phyloP scores from a whole-genome alignment of 2,113 vertebrate species.

The Aythya baeri region DNA sequence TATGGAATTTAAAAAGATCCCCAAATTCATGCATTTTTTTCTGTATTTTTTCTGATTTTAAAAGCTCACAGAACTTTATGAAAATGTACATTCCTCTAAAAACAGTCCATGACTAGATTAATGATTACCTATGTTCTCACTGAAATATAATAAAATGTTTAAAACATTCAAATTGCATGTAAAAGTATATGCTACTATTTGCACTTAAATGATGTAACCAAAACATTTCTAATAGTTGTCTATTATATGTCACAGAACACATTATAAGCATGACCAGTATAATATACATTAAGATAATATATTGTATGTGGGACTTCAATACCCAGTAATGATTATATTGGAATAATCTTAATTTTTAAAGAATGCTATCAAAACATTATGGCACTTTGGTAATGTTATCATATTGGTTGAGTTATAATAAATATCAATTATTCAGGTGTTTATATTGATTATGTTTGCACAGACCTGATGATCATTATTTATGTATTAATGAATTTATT shows the following conservation, averaged over 20 bases:
- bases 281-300: slow-evolving; percentile 23
- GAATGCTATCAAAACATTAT: slow-evolving; percentile 40
- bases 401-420: slow-evolving; percentile 10
- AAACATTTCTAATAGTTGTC: slow-evolving; percentile 49
- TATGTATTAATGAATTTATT: slow-evolving; percentile 25
- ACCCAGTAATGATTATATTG: slow-evolving; percentile 24
- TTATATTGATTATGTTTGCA: slow-evolving; percentile 49
- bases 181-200: slow-evolving; percentile 47
- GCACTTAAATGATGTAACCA: slow-evolving; percentile 56
- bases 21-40: background rate
- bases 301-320: slow-evolving; percentile 38
- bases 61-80: slow-evolving; percentile 14
- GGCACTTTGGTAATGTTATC: slow-evolving; percentile 24
- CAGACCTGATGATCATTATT: slow-evolving; percentile 24
- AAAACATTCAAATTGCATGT: slow-evolving; percentile 56
- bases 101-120: background rate
- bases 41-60: background rate
- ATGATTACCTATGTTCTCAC: background rate
- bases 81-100: slow-evolving; percentile 21
- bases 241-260: slow-evolving; percentile 39
- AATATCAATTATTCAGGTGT: slow-evolving; percentile 23
- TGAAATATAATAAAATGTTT: slow-evolving; percentile 4
- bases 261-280: slow-evolving; percentile 55
- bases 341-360: slow-evolving; percentile 41
- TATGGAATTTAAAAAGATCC: background rate